These are phyloP conservation scores for Alosa sapidissima DNA, from an alignment of 2,797 vertebrate species.

Conservation along the genomic window DNA sequence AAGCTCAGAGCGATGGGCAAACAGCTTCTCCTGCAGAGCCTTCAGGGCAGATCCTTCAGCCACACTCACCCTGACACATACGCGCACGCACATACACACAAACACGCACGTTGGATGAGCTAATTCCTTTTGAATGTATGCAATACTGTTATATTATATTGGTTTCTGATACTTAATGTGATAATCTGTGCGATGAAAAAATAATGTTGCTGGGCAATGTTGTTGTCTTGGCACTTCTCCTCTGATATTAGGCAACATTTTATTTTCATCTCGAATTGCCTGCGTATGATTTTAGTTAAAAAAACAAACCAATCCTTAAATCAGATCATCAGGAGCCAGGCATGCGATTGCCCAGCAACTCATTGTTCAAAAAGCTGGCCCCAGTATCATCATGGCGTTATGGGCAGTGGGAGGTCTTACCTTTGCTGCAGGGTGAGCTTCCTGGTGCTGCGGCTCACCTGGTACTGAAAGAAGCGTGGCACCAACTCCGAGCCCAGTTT, in stretches of 20 bases:
- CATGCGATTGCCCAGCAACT: no score
- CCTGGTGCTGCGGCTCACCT: conserved; percentile 80
- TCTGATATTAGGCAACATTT: no score
- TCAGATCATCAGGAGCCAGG: no score
- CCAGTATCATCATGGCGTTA: no score
- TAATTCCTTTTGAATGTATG: neutral
- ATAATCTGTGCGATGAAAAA: no score
- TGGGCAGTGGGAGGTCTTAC: conserved; percentile 60
- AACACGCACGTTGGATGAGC: neutral
- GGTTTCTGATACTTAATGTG: no score
- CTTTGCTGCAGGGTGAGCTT: conserved; percentile 83
- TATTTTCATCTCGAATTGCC: no score
- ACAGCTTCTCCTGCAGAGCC: conserved; percentile 86
- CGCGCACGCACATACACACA: conserved; percentile 34
- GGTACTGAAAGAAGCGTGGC: conserved; percentile 91
- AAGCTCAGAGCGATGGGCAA: conserved; percentile 84
- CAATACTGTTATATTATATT: neutral
- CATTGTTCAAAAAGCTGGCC: no score
- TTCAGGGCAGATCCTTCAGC: conserved; percentile 88
- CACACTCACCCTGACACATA: conserved; percentile 74
- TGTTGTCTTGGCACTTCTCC: no score
- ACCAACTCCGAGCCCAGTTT: conserved; percentile 80
- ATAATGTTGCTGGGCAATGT: no score
- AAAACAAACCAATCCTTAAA: no score
- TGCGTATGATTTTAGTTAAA: no score